phyloP scores from a whole-genome alignment of 2,113 vertebrate genomes.

The Siniperca chuatsi region DNA sequence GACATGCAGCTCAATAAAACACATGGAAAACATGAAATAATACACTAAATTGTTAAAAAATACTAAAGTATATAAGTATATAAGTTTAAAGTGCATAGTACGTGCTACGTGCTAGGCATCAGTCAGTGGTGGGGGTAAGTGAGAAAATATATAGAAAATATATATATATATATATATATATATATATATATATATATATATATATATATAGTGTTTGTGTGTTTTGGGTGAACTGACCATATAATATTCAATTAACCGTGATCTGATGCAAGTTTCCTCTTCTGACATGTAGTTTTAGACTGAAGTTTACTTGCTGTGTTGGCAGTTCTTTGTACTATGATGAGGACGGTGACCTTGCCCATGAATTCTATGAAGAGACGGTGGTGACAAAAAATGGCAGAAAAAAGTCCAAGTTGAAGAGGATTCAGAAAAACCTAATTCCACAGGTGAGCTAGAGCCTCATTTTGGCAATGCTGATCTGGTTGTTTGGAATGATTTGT shows the following conservation, averaged over 20 bases:
- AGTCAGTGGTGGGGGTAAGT: background rate
- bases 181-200: no score
- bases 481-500: background rate
- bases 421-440: conserved; percentile 96
- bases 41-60: background rate
- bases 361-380: conserved; percentile 98
- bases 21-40: background rate
- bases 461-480: no score
- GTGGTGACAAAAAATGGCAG: conserved; percentile 97
- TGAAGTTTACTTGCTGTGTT: conserved; percentile 24
- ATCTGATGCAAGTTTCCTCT: background rate
- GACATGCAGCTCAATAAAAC: background rate
- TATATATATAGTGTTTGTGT: background rate
- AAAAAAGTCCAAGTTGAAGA: conserved; percentile 96
- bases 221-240: background rate
- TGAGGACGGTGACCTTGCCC: conserved; percentile 97
- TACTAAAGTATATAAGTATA: background rate
- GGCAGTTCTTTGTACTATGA: conserved; percentile 97
- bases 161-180: no score
- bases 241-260: background rate
- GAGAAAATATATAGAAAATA: background rate
- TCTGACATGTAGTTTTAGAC: background rate
- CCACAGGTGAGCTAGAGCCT: conserved; percentile 90
- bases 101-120: background rate
- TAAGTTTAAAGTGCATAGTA: no score